A percentile compares a stretch with the other conserved stretches of the same genome.
Conservation (phyloP, 2,888 invertebrate genomes). For the Meganola albula region DNA sequence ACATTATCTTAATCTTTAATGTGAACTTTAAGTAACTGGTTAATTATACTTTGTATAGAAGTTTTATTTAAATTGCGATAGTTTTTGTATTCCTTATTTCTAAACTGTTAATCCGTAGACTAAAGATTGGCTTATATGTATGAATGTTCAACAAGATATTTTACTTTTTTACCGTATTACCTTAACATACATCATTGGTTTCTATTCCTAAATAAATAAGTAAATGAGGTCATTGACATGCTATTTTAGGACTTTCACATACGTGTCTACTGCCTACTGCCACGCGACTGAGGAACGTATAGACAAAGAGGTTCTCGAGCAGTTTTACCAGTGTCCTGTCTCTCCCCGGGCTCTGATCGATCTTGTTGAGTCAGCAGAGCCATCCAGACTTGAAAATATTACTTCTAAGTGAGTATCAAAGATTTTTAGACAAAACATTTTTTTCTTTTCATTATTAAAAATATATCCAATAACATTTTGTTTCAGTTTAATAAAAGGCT, state of each 20-base stretch:
- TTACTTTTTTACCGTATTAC: too few relatives aligned
- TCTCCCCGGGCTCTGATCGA: constrained; percentile 28
- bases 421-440: background rate
- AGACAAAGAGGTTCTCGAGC: constrained; percentile 18
- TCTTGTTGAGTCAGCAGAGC: constrained; percentile 28
- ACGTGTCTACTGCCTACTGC: constrained; percentile 45
- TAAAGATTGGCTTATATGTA: too few relatives aligned
- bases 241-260: constrained; percentile 21
- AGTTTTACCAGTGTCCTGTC: constrained; percentile 27
- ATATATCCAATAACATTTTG: background rate
- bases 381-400: constrained; percentile 17
- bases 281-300: constrained; percentile 50
- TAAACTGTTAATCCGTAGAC: too few relatives aligned
- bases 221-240: too few relatives aligned
- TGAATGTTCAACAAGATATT: too few relatives aligned
- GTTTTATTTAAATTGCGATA: too few relatives aligned
- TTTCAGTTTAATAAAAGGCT: constrained; percentile 58
- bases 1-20: too few relatives aligned
- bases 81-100: too few relatives aligned
- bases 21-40: too few relatives aligned
- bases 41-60: too few relatives aligned
- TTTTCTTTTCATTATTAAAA: constrained; percentile 1
- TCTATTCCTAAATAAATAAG: too few relatives aligned
- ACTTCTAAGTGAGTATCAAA: constrained; percentile 17
- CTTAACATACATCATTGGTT: too few relatives aligned